Evolutionary conservation across 92 coral and sea anemone species (phyloP).

Genomic region (Pocillopora meandrina): DNA sequence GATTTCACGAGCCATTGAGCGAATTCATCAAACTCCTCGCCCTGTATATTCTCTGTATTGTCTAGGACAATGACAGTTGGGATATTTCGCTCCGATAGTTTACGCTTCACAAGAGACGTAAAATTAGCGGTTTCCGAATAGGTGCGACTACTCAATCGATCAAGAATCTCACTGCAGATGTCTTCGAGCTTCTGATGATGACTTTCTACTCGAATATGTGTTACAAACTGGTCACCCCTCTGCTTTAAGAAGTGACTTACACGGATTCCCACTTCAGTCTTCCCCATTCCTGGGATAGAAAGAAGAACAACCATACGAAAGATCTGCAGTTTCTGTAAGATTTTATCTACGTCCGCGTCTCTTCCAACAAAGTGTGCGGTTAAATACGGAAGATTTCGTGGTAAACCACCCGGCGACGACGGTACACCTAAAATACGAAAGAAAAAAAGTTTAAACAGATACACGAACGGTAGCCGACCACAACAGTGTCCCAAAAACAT

Average conservation of each 20-base stretch:
- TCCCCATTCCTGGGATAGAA: slow-evolving; percentile 59
- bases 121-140: background rate
- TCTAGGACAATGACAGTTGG: too few relatives aligned
- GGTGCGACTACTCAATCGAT: background rate
- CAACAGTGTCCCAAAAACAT: too few relatives aligned
- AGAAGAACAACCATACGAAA: slow-evolving; percentile 17
- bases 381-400: background rate
- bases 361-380: slow-evolving; percentile 12
- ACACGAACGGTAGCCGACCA: background rate
- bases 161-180: background rate
- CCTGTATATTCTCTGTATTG: too few relatives aligned
- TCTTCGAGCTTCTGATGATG: background rate
- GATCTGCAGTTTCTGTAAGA: background rate
- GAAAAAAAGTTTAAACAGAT: background rate
- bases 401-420: background rate
- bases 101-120: background rate
- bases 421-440: background rate
- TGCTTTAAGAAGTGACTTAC: background rate
- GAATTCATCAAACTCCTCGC: too few relatives aligned
- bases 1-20: too few relatives aligned
- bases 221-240: background rate
- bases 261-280: too few relatives aligned
- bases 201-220: background rate
- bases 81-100: background rate
- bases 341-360: background rate